Base-by-base conservation (phyloP, 2,113 vertebrate genomes). In the Mobula birostris region DNA sequence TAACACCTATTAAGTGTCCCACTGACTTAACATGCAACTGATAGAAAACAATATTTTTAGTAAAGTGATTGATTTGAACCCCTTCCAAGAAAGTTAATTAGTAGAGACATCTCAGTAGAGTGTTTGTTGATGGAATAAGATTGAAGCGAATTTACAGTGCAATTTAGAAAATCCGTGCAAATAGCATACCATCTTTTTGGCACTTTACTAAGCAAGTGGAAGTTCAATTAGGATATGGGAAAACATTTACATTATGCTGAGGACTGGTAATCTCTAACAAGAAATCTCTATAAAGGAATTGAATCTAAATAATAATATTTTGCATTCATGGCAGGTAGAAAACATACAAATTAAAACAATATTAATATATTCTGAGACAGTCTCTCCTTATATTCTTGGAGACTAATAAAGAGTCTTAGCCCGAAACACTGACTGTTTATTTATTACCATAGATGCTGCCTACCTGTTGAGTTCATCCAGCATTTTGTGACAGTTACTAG, bases 191-290 rank as follows among this genome's bases (percentile, higher is more conserved):
- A 74, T 40, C 90, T 74, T 70, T 56, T 40, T 93, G 90, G 70
- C 91, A 93, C 40, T 74, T 56, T n/a, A 76, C 5, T 48, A 24
- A 93, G 61, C 91, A 93, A 70, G 56, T 70, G 32, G 87, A 72
- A 24, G n/a, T 70, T 92, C 88, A 92, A 70, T 76, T 21, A 93
- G 21, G 40, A 56, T 93, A 29, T 40, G 40, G 74, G 9, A 93
- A 48, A 93, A 93, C 56, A 76, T 93, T 56, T 93, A 93, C 91
- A 93, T 27, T 27, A 74, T 87, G 80, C 48, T 74, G 91, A 93
- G 70, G 11, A 92, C 90, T 72, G 90, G 66, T 29, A 68, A 15
- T 76, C 40, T 93, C 9, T 74, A 74, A 76, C 19, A n/a, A 93
- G 63, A 74, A 74, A 93, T 93, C 48, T 76, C 2, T 48, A 93